These are phyloP conservation scores for Brachyhypopomus occidentalis DNA, from an alignment of 2,113 vertebrate species.

Conservation along the genomic window DNA sequence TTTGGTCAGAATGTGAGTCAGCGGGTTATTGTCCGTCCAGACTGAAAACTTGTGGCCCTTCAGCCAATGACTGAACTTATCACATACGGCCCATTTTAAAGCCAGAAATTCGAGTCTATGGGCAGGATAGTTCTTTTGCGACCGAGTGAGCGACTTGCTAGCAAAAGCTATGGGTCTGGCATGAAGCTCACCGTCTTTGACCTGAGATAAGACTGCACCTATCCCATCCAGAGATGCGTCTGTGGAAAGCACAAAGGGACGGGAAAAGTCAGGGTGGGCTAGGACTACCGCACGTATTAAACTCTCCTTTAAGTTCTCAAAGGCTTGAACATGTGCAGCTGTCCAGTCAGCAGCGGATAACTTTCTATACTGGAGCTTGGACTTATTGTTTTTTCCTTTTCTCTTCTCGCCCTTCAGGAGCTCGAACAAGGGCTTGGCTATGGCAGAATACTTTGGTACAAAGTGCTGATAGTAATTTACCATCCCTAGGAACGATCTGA, in stretches of 20 bases:
- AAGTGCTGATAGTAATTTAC: not conserved
- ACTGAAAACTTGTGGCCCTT: not conserved
- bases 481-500: not conserved
- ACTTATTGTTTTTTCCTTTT: not conserved
- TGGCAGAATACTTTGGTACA: not conserved
- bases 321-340: not conserved
- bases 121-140: not conserved
- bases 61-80: not conserved
- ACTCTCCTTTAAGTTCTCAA: not conserved
- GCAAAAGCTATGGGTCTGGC: not conserved
- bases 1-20: not conserved
- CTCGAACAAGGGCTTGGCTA: not conserved
- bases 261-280: not conserved
- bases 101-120: not conserved
- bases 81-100: not conserved
- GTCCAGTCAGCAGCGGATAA: not conserved
- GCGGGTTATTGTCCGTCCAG: not conserved
- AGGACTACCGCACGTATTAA: not conserved
- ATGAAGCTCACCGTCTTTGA: not conserved
- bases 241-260: not conserved
- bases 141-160: not conserved
- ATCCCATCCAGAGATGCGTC: not conserved
- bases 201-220: no score
- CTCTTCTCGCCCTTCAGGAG: not conserved
- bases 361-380: not conserved